Evolutionary conservation across 2,888 invertebrate genomes (phyloP).

Genomic region (Tigriopus californicus): DNA sequence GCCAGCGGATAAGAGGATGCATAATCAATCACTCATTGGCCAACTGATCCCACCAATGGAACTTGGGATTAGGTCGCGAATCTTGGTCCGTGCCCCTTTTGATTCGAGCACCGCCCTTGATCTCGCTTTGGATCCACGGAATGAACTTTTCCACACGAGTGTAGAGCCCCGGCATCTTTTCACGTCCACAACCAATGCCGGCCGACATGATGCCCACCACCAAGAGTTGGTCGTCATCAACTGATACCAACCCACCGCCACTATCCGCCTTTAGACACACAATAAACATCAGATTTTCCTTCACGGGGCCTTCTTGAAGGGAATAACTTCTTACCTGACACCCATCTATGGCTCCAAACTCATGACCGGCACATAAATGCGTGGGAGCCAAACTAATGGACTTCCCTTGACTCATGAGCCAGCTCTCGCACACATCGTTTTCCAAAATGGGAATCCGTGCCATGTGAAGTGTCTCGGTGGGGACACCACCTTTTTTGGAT

Average conservation of each 20-base stretch:
- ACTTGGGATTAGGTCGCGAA: no score
- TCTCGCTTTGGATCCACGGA: constrained; percentile 16
- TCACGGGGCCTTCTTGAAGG: not conserved
- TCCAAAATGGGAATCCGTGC: constrained; percentile 17
- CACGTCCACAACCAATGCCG: constrained; percentile 18
- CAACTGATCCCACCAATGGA: no score
- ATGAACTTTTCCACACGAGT: constrained; percentile 18
- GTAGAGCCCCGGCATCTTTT: constrained; percentile 18
- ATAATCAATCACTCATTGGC: no score
- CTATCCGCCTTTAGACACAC: constrained; percentile 16
- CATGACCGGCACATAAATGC: constrained; percentile 19
- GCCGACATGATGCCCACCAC: constrained; percentile 18
- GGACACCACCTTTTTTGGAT: constrained; percentile 11
- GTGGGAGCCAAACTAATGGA: constrained; percentile 16
- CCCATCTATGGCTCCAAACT: constrained; percentile 17
- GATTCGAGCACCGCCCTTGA: not conserved
- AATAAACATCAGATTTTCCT: not conserved
- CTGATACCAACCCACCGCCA: constrained; percentile 18
- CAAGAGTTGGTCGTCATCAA: not conserved
- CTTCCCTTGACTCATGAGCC: constrained; percentile 8
- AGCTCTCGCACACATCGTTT: constrained; percentile 16
- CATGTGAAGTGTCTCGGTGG: constrained; percentile 17
- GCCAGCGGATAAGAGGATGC: no score
- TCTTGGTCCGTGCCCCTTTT: no score
- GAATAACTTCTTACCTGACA: constrained; percentile 17